Evolutionary conservation across 2,113 vertebrate genomes (phyloP).

Genomic region (Colinus virginianus): DNA sequence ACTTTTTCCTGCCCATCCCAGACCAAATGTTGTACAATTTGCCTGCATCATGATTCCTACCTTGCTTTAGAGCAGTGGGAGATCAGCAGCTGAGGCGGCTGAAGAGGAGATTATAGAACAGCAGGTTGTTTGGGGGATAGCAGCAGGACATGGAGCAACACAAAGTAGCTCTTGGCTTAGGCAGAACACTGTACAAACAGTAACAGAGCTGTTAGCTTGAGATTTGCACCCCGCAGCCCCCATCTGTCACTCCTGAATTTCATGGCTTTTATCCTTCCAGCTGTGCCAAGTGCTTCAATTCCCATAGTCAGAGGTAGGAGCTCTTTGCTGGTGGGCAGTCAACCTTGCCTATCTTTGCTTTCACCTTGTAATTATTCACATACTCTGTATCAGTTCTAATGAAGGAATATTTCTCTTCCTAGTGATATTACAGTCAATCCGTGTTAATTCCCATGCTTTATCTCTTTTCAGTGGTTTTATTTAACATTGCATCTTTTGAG

Average conservation of each 20-base stretch:
- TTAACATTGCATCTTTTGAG: background rate
- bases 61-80: background rate
- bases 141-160: background rate
- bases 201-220: conserved; percentile 4
- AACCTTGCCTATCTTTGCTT: background rate
- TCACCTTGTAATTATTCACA: background rate
- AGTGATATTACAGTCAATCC: background rate
- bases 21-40: background rate
- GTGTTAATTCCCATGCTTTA: background rate
- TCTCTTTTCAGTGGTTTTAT: background rate
- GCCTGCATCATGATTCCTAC: background rate
- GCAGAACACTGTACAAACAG: background rate
- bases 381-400: background rate
- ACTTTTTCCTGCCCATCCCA: background rate
- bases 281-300: background rate
- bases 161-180: background rate
- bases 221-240: background rate
- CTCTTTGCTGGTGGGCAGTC: background rate
- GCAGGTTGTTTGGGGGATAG: background rate
- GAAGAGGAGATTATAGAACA: background rate
- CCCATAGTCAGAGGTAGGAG: background rate
- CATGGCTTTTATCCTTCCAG: background rate
- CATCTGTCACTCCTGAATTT: background rate
- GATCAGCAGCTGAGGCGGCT: background rate
- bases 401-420: background rate